phyloP scores from a whole-genome alignment of 2,888 invertebrate genomes.

The Smittia sp. region DNA sequence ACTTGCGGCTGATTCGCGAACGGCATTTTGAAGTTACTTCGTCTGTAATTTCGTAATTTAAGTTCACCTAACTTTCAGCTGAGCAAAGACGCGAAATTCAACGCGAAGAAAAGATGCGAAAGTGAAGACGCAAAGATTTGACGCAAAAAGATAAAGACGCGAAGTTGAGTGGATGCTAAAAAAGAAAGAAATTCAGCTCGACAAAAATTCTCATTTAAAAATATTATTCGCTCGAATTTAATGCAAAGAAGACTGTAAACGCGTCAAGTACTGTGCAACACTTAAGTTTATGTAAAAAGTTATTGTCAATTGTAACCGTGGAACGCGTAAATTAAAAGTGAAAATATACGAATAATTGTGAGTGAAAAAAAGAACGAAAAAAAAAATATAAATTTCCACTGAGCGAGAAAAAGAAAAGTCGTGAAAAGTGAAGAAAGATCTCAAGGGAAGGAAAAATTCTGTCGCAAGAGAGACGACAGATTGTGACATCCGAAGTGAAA shows the following conservation, averaged over 20 bases:
- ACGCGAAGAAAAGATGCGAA: not conserved
- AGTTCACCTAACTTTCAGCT: not conserved
- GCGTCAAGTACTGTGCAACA: too few relatives aligned
- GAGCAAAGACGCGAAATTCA: not conserved
- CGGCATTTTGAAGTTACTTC: constrained; percentile 66
- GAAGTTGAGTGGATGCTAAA: too few relatives aligned
- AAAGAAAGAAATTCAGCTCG: too few relatives aligned
- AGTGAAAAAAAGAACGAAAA: not conserved
- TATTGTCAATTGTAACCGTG: too few relatives aligned
- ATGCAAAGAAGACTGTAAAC: too few relatives aligned
- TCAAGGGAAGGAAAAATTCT: not conserved
- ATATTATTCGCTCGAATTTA: too few relatives aligned
- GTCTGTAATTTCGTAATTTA: not conserved
- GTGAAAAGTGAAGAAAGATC: not conserved
- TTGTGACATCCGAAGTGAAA: constrained; percentile 7
- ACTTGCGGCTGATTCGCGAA: constrained; percentile 97
- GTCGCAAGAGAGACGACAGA: not conserved
- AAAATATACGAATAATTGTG: not conserved
- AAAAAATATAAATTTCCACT: not conserved
- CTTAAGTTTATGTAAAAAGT: too few relatives aligned
- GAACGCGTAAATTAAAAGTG: too few relatives aligned
- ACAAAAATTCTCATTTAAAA: too few relatives aligned
- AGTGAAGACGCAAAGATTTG: too few relatives aligned
- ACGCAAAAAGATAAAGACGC: too few relatives aligned
- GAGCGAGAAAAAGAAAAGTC: not conserved